phyloP scores from a whole-genome alignment of 2,888 invertebrate genomes.

The Callyntrura sp. region DNA sequence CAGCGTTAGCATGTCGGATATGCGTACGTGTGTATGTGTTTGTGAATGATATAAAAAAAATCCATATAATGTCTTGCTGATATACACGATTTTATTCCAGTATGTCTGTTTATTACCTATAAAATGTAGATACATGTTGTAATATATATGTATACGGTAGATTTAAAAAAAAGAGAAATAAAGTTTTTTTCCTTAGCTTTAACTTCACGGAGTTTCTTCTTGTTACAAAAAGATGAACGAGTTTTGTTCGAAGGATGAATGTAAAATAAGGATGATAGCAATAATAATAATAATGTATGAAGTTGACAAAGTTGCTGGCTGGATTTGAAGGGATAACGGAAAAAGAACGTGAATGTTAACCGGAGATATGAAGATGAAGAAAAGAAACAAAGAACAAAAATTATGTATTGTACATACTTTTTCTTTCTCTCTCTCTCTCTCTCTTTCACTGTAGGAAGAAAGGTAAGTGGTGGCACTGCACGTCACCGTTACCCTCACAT shows the following conservation, averaged over 20 bases:
- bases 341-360: constrained; percentile 45
- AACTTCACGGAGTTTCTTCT: background rate
- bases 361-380: constrained; percentile 44
- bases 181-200: background rate
- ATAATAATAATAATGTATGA: constrained; percentile 57
- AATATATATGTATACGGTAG: background rate
- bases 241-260: constrained; percentile 66
- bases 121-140: background rate
- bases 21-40: background rate
- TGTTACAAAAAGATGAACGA: constrained; percentile 59
- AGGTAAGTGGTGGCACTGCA: background rate
- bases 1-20: background rate
- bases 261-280: constrained; percentile 47
- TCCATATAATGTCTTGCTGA: background rate
- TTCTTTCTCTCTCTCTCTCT: background rate
- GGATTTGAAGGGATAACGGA: constrained; percentile 56
- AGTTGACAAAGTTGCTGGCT: constrained; percentile 51
- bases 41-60: background rate
- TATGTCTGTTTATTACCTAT: background rate
- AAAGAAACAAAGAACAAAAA: constrained; percentile 32
- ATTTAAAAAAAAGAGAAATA: background rate
- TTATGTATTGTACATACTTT: background rate
- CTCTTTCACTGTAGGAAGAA: background rate
- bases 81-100: no score
- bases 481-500: background rate